Evolutionary conservation across 2,888 invertebrate species (phyloP).

Genomic region (Sarcophaga subvicina): DNA sequence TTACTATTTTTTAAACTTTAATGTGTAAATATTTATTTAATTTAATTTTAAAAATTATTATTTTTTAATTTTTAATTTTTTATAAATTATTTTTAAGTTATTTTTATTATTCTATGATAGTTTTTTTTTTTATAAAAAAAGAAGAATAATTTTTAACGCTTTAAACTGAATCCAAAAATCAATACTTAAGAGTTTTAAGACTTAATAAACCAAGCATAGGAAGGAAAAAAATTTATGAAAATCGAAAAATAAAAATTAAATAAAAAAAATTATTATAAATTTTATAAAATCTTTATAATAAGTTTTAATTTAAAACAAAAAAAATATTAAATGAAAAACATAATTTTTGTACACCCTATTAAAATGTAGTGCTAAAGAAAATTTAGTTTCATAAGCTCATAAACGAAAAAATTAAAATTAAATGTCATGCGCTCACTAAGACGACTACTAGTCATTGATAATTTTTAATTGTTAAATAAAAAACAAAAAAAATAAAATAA

Average conservation of each 20-base stretch:
- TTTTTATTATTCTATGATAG: slow-evolving; percentile 27
- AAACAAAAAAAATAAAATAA: too few relatives aligned
- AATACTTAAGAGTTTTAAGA: slow-evolving; percentile 71
- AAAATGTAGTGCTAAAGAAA: slow-evolving; percentile 32
- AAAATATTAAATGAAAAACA: not conserved
- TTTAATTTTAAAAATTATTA: not conserved
- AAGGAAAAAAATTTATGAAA: slow-evolving; percentile 4
- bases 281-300: slow-evolving; percentile 51
- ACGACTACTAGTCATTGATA: slow-evolving; percentile 59
- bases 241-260: slow-evolving; percentile 1
- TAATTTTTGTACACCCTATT: slow-evolving; percentile 54
- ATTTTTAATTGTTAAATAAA: not conserved
- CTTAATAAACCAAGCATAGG: slow-evolving; percentile 51
- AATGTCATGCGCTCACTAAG: slow-evolving; percentile 22
- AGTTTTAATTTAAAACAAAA: slow-evolving; percentile 50
- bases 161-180: slow-evolving; percentile 67
- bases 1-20: not conserved
- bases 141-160: slow-evolving; percentile 54
- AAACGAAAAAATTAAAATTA: slow-evolving; percentile 14
- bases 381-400: slow-evolving; percentile 19
- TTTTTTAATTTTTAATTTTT: slow-evolving; percentile 30
- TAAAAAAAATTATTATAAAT: slow-evolving; percentile 17
- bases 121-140: slow-evolving; percentile 14
- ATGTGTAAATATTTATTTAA: slow-evolving; percentile 56
- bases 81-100: slow-evolving; percentile 33